Conservation (phyloP, 2,888 invertebrate genomes). For the Netelia melanura region DNA sequence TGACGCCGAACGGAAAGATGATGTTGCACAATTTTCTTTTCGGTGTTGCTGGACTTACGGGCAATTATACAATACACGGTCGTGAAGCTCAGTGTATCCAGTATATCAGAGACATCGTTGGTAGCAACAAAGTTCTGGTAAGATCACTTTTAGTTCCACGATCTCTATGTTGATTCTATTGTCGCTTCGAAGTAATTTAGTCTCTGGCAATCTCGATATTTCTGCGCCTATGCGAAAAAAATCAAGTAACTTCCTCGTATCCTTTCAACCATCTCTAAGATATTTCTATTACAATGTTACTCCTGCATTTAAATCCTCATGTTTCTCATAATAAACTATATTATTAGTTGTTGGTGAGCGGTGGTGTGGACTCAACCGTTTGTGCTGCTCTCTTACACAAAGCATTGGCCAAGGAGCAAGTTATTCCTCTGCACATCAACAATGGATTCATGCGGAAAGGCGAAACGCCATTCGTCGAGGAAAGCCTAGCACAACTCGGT, state of each 20-base stretch:
- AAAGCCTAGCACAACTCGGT: slow-evolving; percentile 93
- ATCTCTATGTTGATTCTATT: too few species aligned
- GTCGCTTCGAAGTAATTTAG: too few species aligned
- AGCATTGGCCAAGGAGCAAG: slow-evolving; percentile 95
- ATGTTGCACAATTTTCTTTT: slow-evolving; percentile 98
- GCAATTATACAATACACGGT: slow-evolving; percentile 94
- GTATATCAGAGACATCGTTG: slow-evolving; percentile 95
- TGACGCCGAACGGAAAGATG: slow-evolving; percentile 95
- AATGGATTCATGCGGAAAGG: slow-evolving; percentile 99
- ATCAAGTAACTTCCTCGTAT: too few species aligned
- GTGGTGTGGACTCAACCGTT: slow-evolving; percentile 99
- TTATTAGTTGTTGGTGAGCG: slow-evolving; percentile 94
- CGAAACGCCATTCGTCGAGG: slow-evolving; percentile 95
- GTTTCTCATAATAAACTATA: slow-evolving; percentile 60
- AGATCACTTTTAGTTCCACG: slow-evolving; percentile 69
- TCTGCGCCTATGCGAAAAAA: too few species aligned
- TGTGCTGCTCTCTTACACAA: slow-evolving; percentile 97
- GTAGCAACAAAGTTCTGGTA: slow-evolving; percentile 96
- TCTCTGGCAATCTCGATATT: too few species aligned
- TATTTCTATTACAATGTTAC: not conserved
- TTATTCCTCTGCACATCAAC: slow-evolving; percentile 98
- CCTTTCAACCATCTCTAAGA: too few species aligned
- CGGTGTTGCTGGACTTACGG: slow-evolving; percentile 94
- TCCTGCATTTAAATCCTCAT: not conserved
- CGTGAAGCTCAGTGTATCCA: slow-evolving; percentile 96